phyloP scores from a whole-genome alignment of 2,113 vertebrate species.

The Microcebus murinus region DNA sequence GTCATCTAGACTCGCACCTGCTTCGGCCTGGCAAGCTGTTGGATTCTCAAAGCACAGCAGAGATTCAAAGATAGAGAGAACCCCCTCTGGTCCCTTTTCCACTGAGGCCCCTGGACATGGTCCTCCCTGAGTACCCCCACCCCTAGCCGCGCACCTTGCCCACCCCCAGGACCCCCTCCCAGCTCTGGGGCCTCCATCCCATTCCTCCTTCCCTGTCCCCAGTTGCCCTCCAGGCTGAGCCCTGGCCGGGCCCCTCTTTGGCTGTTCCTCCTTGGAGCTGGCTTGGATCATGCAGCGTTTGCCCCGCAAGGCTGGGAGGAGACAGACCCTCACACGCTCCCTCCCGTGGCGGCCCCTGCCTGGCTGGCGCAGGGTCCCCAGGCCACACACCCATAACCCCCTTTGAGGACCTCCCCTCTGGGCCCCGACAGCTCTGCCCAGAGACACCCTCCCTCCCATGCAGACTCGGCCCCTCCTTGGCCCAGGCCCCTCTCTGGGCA shows the following conservation, averaged over 20 bases:
- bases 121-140: neutral
- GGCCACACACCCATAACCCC: neutral
- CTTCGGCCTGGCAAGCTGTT: neutral
- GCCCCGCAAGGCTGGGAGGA: neutral
- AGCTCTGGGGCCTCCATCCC: neutral
- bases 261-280: neutral
- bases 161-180: neutral
- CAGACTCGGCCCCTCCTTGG: neutral
- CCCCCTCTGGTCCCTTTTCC: neutral
- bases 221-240: neutral
- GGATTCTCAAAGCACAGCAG: neutral
- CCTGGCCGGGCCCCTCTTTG: neutral
- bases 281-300: neutral
- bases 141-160: fast-evolving
- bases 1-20: neutral
- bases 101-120: neutral
- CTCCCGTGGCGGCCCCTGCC: neutral
- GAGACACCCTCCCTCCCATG: neutral
- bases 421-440: neutral
- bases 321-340: too few species aligned
- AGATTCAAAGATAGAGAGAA: neutral
- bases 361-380: neutral
- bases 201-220: neutral
- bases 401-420: neutral
- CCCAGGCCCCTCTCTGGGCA: neutral